Conservation (phyloP, 2,888 invertebrate genomes). For the Achlya flavicornis region DNA sequence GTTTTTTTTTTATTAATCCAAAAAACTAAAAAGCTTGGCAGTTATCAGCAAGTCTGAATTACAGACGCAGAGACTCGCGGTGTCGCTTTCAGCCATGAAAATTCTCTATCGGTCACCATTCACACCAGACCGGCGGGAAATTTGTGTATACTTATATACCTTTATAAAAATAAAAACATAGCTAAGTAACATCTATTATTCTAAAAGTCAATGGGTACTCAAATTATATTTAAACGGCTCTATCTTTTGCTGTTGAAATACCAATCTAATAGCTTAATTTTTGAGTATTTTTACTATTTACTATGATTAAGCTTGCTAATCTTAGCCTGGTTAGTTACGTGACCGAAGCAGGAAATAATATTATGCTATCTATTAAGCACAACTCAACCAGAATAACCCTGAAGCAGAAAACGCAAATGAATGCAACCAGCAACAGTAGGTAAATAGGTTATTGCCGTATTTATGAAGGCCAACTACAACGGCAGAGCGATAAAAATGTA, state of each 20-base stretch:
- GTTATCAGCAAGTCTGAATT: constrained; percentile 43
- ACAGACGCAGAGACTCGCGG: constrained; percentile 40
- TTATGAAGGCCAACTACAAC: neutral
- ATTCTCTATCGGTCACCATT: constrained; percentile 65
- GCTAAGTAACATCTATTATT: no score
- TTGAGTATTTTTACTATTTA: no score
- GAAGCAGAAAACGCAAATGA: neutral
- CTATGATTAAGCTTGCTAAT: neutral
- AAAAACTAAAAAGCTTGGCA: no score
- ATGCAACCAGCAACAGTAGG: neutral
- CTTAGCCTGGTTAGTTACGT: no score
- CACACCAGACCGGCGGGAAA: constrained; percentile 24
- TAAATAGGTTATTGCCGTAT: constrained; percentile 1
- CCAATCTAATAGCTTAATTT: no score
- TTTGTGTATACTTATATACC: neutral
- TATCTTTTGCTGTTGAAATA: neutral
- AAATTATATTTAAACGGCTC: neutral
- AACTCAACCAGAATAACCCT: neutral
- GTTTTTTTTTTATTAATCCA: no score
- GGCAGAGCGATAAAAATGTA: neutral
- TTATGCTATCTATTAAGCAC: no score
- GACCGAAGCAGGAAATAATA: no score
- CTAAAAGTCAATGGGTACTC: no score
- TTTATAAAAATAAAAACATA: neutral
- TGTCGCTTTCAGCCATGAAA: constrained; percentile 50